Evolutionary conservation across 2,888 invertebrate species (phyloP), one percentile per base, ranked within the genome.

Genomic region (Oxyscelio sp.): DNA sequence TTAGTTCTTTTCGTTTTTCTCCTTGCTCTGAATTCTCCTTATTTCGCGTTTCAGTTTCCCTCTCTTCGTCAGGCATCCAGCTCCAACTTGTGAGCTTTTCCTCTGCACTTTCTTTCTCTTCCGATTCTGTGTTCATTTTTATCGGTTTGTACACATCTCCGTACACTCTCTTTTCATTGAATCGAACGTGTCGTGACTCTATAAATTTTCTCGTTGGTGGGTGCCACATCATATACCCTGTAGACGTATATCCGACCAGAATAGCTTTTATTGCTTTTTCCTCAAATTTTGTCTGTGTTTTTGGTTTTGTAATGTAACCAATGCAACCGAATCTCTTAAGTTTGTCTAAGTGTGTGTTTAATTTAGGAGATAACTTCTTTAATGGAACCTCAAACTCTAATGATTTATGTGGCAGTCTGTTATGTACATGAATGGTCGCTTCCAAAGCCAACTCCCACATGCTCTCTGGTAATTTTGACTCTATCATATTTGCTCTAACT

Each of bases 151-250:
- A 56, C 31, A 73, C 11, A 48, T 73, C 71, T n/a, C 50, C 50
- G 13, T 59, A 73, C 2, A 59, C 59, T 19, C 11, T 27, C 48
- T 73, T 59, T 24, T 73, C 59, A 59, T 73, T 73, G 38, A 80
- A 80, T 27, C 27, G 56, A 2, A 80, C 75, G 61, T 68, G 40
- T 79, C 79, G 50, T 34, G 80, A 52, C n/a, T 61, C 58, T 15
- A 83, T 13, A 21, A 77, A 77, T 59, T 63, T 50, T 34, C 59
- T 52, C 4, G 66, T 38, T 9, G 4, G 38, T 22, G 87, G 87
- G 9, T 87, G 61, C 85, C 86, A 87, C 4, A 84, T 15, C n/a
- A 85, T 34, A 63, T 87, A 87, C 5, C 87, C 87, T 4, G 84
- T 85, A 19, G 38, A 6, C 27, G 85, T 73, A 22, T 78, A 80